Base-by-base conservation (phyloP, 2,888 invertebrate genomes). In the Amblyjoppa proteus region DNA sequence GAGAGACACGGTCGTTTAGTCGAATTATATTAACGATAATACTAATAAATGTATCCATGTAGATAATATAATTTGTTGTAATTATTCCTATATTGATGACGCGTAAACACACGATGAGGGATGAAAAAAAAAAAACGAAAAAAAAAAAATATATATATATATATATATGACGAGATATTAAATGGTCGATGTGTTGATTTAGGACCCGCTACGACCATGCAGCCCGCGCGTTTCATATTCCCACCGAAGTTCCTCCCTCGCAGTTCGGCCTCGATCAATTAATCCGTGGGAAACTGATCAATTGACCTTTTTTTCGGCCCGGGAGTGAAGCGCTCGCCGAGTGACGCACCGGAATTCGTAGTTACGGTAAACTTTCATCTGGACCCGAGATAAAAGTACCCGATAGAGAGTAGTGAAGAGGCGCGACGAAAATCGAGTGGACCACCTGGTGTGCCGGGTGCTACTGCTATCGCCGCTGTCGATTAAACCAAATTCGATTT, bases 1-100 rank as follows among this genome's bases (percentile, higher is more conserved):
- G 75, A 78, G 41, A 56, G 28, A 77, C 38, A 77, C 81, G 68
- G 81, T 79, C 71, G 78, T 78, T 78, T 81, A 81, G 81, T 78
- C 53, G 75, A 84, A 81, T 58, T 41, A 77, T 76, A 80, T 34
- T 69, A 66, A 80, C 51, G 76, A 73, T 53, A 77, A 84, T 73
- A 84, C 66, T 61, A 84, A 75, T 56, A 73, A 85, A 83, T 83
- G 86, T 88, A 86, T 87, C 86, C 84, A 86, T 86, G 87, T 88
- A 88, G 88, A 88, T 88, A 88, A 88, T 88, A 88, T 88, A 68
- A 38, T 85, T 86, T 88, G 87, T 88, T 88, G 89, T 88, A 88
- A 88, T 88, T 88, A 88, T 86, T 85, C 64, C 61, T 70, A 78
- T 74, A 81, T 78, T 64, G 49, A 86, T 80, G 81, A 83, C 64